Base-by-base conservation (phyloP, 2,113 vertebrate genomes). In the Platichthys flesus region DNA sequence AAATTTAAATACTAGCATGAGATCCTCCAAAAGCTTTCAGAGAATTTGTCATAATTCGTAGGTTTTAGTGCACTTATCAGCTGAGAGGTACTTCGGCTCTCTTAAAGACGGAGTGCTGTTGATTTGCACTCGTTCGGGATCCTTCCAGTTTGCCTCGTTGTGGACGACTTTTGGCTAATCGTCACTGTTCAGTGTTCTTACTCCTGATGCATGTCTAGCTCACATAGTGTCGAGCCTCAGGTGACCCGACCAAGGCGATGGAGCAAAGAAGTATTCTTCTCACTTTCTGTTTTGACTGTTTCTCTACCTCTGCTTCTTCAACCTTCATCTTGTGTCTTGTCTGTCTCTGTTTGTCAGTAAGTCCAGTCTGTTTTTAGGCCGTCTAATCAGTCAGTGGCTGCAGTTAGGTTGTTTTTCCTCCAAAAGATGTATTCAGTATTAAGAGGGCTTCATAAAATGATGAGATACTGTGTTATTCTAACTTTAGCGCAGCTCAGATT, bases 51-150 rank as follows among this genome's bases (percentile, higher is more conserved):
- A 35, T 83, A 45, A 76, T 71, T 85, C 56, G 67, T 86, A 15
- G 10, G 67, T 66, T 84, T 79, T 61, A 73, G 49, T 76, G 71
- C 45, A 61, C 61, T 80, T 71, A 65, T 51, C 40, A 81, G 66
- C 74, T 9, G 70, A 88, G 78, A 68, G 81, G 37, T 63, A 56
- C 81, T 76, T 58, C 45, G 65, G 55, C 42, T 26, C 61, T 61
- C 28, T 67, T 10, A 72, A 58, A 68, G 57, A 74, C 63, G 40
- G 62, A 83, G 79, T 68, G 65, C 72, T 20, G 65, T 83, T 86
- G 71, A 85, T 82, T 74, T 71, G 71, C 67, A 40, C 51, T 78
- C 23, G 67, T 67, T 63, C 10, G 31, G 68, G 40, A 35, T 61
- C 58, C 62, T 65, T 61, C 66, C 35, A 60, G 16, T 81, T 67